A percentile compares a stretch with the other conserved stretches of the same genome.
phyloP scores from a whole-genome alignment of 2,113 vertebrate species.

The Prionailurus bengalensis region DNA sequence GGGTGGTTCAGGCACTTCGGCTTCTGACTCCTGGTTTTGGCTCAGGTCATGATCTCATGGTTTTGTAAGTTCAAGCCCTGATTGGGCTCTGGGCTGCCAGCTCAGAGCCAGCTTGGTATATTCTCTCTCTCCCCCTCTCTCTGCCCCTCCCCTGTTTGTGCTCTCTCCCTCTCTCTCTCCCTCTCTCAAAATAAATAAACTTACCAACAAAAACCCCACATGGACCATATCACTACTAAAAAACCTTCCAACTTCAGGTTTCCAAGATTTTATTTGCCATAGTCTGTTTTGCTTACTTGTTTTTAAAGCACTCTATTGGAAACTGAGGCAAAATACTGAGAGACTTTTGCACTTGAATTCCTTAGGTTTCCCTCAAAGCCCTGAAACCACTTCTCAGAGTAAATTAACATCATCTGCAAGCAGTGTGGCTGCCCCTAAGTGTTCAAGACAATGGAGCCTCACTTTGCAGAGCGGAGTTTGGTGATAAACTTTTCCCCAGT shows the following conservation, averaged over 20 bases:
- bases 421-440: not conserved
- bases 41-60: no score
- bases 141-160: no score
- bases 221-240: not conserved
- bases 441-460: not conserved
- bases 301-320: constrained; percentile 30
- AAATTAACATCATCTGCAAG: not conserved
- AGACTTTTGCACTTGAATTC: not conserved
- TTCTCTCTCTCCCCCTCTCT: no score
- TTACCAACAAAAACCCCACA: not conserved
- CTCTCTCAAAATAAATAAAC: no score
- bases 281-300: constrained; percentile 9
- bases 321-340: constrained; percentile 17
- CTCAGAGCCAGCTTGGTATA: no score
- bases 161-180: no score
- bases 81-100: no score
- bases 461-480: not conserved
- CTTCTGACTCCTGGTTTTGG: no score
- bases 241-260: constrained; percentile 19
- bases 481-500: not conserved
- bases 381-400: not conserved
- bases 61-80: no score
- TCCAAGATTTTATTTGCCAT: not conserved
- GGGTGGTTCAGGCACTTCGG: no score
- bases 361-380: not conserved